Evolutionary conservation across 2,797 vertebrate genomes (phyloP).

Genomic region (Pitangus sulphuratus): DNA sequence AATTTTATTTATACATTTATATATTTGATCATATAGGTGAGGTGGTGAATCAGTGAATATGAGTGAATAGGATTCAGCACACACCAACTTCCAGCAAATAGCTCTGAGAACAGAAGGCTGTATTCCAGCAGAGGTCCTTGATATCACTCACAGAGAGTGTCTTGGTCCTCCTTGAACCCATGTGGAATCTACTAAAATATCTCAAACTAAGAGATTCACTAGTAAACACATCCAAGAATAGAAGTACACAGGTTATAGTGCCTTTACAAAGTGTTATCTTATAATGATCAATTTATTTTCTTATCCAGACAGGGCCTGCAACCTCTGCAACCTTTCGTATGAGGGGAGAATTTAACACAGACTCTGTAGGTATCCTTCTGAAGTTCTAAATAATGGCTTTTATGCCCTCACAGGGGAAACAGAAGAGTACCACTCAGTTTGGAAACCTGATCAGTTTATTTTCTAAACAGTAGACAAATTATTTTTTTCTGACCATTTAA

Average conservation of each 20-base stretch:
- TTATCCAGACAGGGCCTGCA: not conserved
- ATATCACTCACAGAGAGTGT: not conserved
- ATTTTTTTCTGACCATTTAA: not conserved
- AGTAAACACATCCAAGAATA: not conserved
- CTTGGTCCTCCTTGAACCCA: not conserved
- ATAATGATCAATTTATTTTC: not conserved
- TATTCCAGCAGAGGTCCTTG: not conserved
- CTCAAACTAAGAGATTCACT: not conserved
- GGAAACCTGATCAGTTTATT: not conserved
- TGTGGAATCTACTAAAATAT: not conserved
- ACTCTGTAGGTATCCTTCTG: not conserved
- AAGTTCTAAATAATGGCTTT: not conserved
- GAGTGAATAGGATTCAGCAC: not conserved
- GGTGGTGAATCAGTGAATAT: not conserved
- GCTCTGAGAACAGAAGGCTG: not conserved
- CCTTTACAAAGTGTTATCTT: not conserved
- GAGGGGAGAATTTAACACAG: not conserved
- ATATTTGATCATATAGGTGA: not conserved
- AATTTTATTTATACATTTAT: not conserved
- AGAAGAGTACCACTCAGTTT: not conserved
- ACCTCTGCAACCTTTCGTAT: not conserved
- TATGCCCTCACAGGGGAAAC: not conserved
- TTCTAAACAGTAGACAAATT: not conserved
- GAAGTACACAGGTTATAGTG: not conserved
- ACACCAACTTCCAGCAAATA: not conserved